Evolutionary conservation across 2,888 invertebrate species (phyloP).

Genomic region (Mesorhabditis belari): DNA sequence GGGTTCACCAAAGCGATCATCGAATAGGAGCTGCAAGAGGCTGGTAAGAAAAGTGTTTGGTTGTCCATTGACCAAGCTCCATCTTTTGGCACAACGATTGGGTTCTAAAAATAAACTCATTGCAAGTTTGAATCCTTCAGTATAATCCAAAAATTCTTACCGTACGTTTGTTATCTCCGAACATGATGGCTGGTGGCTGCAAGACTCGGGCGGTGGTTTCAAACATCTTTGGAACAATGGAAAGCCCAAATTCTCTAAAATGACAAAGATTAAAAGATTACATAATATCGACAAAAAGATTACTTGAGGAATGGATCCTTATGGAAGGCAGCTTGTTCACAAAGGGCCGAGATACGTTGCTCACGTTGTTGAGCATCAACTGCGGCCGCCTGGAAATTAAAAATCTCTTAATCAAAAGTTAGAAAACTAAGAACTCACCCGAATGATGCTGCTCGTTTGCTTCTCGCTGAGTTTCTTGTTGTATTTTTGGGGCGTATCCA

Average conservation of each 20-base stretch:
- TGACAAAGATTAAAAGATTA: not conserved
- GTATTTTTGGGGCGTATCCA: slow-evolving; percentile 46
- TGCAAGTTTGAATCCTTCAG: not conserved
- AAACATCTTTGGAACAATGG: slow-evolving; percentile 38
- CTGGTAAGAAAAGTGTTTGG: slow-evolving; percentile 39
- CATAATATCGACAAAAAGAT: not conserved
- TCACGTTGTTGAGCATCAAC: slow-evolving; percentile 44
- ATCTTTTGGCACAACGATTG: slow-evolving; percentile 40
- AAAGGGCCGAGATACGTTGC: slow-evolving; percentile 31
- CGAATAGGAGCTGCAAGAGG: slow-evolving; percentile 35
- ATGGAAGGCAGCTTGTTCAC: slow-evolving; percentile 38
- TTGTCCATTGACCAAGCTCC: slow-evolving; percentile 46
- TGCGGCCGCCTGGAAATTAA: slow-evolving; percentile 38
- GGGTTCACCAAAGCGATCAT: slow-evolving; percentile 41
- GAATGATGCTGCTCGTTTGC: slow-evolving; percentile 40
- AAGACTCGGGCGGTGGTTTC: slow-evolving; percentile 45
- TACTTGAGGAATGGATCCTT: slow-evolving; percentile 39
- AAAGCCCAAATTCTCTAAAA: slow-evolving; percentile 34
- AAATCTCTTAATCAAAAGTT: too few relatives aligned
- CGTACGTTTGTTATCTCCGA: slow-evolving; percentile 31
- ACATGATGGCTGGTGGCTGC: slow-evolving; percentile 41
- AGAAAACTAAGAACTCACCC: slow-evolving; percentile 11
- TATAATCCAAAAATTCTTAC: not conserved
- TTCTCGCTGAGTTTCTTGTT: slow-evolving; percentile 45
- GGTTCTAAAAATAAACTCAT: slow-evolving; percentile 13